Evolutionary conservation across 2,888 invertebrate genomes (phyloP), one percentile per base, ranked within the genome.

Genomic region (Geophilus truncorum): DNA sequence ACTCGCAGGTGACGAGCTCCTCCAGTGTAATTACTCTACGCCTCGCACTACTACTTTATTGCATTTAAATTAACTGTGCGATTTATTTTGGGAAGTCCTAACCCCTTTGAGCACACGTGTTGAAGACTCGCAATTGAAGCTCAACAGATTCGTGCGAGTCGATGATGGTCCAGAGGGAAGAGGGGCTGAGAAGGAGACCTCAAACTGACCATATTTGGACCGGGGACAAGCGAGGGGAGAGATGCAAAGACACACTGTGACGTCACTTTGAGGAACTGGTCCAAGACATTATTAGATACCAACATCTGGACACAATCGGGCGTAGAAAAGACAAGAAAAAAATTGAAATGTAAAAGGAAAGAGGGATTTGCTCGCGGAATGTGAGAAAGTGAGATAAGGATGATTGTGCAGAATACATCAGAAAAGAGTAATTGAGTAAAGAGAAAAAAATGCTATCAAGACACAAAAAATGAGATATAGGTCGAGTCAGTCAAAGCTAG

Each of bases 61-160:
- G 78, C 78, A 78, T 78, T 78, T 36, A 78, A 78, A 78, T 78
- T 78, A 78, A 78, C 76, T 36, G 78, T n/a, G 32, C 7, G 40
- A 36, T 78, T 36, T 78, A 78, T 78, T 78, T 78, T 78, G 34
- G 78, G 78, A 78, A 78, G 18, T 34, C 36, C 57, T 57, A 57
- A 57, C 57, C 57, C 57, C 57, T 57, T 57, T 57, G 57, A 57
- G 57, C 57, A 57, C 57, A 57, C 57, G 57, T 57, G 57, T 57
- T 57, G 57, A 57, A 57, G 23, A 57, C 57, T 57, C 23, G 1
- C n/a, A 57, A 57, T 57, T 57, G 57, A 23, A 23, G 76, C 76
- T 28, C 30, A 76, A 76, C 76, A 32, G 4, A 76, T 32, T 28
- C 10, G 75, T 76, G 7, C 70, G 28, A 70, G 70, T 23, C 23